Base-by-base conservation (phyloP, 1,140 invertebrate species). In the Oscheius sp. region DNA sequence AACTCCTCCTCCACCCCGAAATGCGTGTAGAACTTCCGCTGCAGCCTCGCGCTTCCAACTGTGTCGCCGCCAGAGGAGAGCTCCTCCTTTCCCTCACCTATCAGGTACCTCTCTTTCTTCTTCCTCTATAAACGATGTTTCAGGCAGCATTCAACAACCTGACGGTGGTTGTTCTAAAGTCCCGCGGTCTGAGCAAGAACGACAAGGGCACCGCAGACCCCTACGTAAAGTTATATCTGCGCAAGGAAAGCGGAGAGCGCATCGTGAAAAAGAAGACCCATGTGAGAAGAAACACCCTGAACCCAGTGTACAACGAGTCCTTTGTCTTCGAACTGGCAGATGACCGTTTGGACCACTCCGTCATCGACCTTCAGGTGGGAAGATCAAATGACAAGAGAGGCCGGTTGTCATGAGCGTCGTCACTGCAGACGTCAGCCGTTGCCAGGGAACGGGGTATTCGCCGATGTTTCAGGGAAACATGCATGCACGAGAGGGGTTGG, bases 261-360 rank as follows among this genome's bases (percentile, higher is more conserved):
- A 93, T 99, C 77, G 92, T 93, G 46, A 99, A 98, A 88, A 97
- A 97, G 89, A 98, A 98, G 88, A 99, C 96, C 0, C 94, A 97
- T 83, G 94, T 98, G 29, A 97, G 97, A 88, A 98, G 97, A 85
- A 90, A 94, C 35, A 98, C 95, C 2, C 87, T 96, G 64, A 96
- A 94, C 86, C 96, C 96, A 0, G 93, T 99, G 58, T 99, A 97
- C 87, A 99, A 99, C 86, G 95, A 99, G 86, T 95, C 93, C 23
- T 97, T 90, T 82, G 85, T 88, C 13, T 90, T 90, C 77, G 89
- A 89, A 68, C 85, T 90, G 18, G 88, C 88, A 23, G 65, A 65
- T 38, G 38, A 52, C 23, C 10, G 59, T 31, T 38, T 74, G n/a
- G 65, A 68, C 20, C 42, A 64, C n/a, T 66, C 72, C 18, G 72